A percentile compares a stretch with the other conserved stretches of the same genome.
These are phyloP conservation scores for Haemorhous mexicanus DNA, from an alignment of 2,113 vertebrate species.

Conservation along the genomic window DNA sequence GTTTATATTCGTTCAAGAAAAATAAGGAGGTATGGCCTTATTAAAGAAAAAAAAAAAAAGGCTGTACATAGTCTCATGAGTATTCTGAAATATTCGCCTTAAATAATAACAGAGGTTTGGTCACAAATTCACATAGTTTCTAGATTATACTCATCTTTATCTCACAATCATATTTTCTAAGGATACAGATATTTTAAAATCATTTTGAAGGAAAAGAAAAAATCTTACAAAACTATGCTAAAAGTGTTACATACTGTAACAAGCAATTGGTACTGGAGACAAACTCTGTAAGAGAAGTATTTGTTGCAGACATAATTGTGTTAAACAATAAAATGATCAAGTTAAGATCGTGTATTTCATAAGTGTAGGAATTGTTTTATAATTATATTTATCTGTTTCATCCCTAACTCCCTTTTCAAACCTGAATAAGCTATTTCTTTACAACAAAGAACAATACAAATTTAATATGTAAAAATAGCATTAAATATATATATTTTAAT, in stretches of 20 bases:
- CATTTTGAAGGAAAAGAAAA: background rate
- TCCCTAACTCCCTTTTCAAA: background rate
- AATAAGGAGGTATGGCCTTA: background rate
- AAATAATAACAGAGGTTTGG: background rate
- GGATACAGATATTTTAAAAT: background rate
- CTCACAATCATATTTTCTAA: background rate
- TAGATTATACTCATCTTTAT: background rate
- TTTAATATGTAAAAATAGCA: background rate
- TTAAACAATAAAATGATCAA: background rate
- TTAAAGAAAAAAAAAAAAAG: background rate
- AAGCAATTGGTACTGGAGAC: background rate
- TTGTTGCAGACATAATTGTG: background rate
- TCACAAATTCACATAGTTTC: background rate
- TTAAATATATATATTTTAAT: background rate
- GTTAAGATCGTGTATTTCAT: background rate
- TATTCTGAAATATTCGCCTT: background rate
- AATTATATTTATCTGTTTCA: background rate
- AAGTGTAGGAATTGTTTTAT: background rate
- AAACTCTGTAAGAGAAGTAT: background rate
- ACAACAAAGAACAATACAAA: background rate
- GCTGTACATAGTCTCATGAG: background rate
- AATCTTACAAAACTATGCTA: background rate
- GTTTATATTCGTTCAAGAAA: background rate
- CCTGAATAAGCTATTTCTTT: background rate
- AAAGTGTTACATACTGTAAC: background rate